Base-by-base conservation (phyloP, 2,113 vertebrate genomes). In the Oryzias javanicus region DNA sequence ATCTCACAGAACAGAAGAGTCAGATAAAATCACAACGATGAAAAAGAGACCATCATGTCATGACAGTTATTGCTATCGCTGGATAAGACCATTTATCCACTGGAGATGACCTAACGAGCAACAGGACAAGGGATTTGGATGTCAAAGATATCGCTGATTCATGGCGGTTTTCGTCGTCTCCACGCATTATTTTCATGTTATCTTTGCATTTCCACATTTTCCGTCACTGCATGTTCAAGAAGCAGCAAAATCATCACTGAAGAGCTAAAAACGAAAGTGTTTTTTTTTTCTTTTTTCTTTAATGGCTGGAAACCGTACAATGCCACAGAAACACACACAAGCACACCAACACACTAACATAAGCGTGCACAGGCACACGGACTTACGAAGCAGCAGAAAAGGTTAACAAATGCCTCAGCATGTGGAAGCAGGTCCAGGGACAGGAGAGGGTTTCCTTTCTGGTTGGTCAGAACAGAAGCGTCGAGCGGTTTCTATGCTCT, bases 41-140 rank as follows among this genome's bases (percentile, higher is more conserved):
- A 60, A 77, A 54, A 49, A 60, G 65, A 73, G 60, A 55, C 76
- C 50, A 72, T 79, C 19, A 40, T 60, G 49, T 81, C 78, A 85
- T 87, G 86, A 74, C 70, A 83, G 77, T 90, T 90, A 90, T 90
- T 90, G 88, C 88, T 90, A 79, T 86, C 60, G 65, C 74, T 89
- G 87, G 85, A 89, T 88, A 86, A 88, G 59, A 75, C 67, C 72
- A 64, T 86, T 89, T 87, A 88, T 88, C 86, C 86, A 88, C 78
- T 79, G 77, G 64, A 79, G 74, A 72, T 73, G 74, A 79, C 51
- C 42, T 59, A 51, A 76, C 50, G 49, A 48, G 48, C 60, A 62
- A 75, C 63, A 52, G 64, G 57, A 60, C 58, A 55, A 55, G 25
- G 67, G 55, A 22, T 27, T 20, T 13, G 3, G 47, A 45, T 54